Evolutionary conservation across 2,888 invertebrate species (phyloP).

Genomic region (Tipula lateralis): DNA sequence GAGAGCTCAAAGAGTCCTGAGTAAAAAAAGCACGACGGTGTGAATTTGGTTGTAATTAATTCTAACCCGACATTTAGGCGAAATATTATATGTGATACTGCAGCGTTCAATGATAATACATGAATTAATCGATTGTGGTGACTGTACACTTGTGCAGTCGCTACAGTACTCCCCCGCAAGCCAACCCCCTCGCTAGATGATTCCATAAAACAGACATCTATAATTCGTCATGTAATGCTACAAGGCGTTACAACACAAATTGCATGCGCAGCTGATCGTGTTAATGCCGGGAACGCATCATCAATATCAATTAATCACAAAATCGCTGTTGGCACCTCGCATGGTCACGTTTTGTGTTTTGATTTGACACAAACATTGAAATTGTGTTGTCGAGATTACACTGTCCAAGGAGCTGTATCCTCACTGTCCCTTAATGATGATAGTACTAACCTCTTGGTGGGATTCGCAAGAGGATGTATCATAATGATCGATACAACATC

Average conservation of each 20-base stretch:
- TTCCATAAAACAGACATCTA: constrained; percentile 53
- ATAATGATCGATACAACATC: constrained; percentile 82
- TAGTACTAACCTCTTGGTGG: constrained; percentile 77
- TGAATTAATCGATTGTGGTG: too few relatives aligned
- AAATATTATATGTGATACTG: too few relatives aligned
- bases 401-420: constrained; percentile 71
- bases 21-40: too few relatives aligned
- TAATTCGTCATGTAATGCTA: constrained; percentile 72
- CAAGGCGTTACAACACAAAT: constrained; percentile 88
- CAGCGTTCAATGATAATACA: too few relatives aligned
- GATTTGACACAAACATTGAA: constrained; percentile 80
- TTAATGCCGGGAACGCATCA: constrained; percentile 84
- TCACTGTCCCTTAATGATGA: constrained; percentile 83
- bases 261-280: constrained; percentile 78
- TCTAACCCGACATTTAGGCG: too few relatives aligned
- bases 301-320: constrained; percentile 73
- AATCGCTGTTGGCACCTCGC: constrained; percentile 90
- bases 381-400: constrained; percentile 69
- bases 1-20: too few relatives aligned
- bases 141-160: too few relatives aligned
- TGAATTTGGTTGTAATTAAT: too few relatives aligned
- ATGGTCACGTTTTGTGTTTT: constrained; percentile 84
- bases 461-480: constrained; percentile 72
- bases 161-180: too few relatives aligned
- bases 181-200: constrained; percentile 48